Percentiles rank a stretch among this genome's conserved stretches.
Conservation (phyloP, 2,113 vertebrate genomes). For the Gavia stellata region DNA sequence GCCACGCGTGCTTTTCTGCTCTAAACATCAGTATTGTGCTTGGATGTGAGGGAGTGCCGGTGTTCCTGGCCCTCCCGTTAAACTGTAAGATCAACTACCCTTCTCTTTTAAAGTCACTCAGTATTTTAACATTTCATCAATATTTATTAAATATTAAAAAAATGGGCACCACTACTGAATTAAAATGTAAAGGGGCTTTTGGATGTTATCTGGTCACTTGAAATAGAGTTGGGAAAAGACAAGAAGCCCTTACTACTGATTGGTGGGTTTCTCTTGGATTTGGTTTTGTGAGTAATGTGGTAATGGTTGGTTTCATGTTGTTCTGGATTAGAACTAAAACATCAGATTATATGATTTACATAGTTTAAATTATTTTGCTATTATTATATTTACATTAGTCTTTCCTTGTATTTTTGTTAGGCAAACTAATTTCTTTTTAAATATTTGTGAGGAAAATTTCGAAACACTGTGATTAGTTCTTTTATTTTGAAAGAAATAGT, state of each 20-base stretch:
- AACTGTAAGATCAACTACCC: too few species aligned
- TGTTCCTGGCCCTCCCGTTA: neutral
- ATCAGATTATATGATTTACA: neutral
- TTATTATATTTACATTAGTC: neutral
- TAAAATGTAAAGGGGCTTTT: neutral
- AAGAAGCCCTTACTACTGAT: neutral
- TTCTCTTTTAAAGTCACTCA: neutral
- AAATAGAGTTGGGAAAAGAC: neutral
- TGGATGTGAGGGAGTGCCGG: neutral
- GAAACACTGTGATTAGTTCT: neutral
- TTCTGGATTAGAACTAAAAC: neutral
- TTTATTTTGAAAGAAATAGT: conserved; percentile 41
- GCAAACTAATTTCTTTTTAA: neutral
- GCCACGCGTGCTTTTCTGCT: accelerated
- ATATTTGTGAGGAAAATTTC: neutral
- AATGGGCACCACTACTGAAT: accelerated
- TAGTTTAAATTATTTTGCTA: neutral
- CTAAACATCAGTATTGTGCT: neutral
- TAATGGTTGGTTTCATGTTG: neutral
- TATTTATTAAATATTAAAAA: neutral
- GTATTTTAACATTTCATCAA: neutral
- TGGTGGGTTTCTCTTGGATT: neutral
- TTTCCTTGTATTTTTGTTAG: neutral
- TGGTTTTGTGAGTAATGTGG: neutral
- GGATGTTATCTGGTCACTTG: neutral